Evolutionary conservation across 1,140 invertebrate species (phyloP).

Genomic region (Dendrolimus kikuchii): DNA sequence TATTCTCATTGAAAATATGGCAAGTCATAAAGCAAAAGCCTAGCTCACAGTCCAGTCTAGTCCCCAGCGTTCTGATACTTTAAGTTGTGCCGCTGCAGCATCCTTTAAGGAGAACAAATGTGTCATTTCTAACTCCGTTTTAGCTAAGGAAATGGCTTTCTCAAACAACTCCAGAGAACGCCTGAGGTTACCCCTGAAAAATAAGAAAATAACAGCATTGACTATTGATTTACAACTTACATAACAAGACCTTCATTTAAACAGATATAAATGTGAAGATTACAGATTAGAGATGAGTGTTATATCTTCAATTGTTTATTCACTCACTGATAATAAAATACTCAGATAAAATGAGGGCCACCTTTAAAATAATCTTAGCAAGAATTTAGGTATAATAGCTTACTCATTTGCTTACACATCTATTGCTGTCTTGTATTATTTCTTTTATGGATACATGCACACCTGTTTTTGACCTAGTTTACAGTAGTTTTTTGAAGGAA

Average conservation of each 20-base stretch:
- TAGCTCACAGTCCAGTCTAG: constrained; percentile 72
- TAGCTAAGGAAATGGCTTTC: constrained; percentile 89
- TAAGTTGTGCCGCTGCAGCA: constrained; percentile 89
- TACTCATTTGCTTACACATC: neutral
- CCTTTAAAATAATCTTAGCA: neutral
- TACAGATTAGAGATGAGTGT: constrained; percentile 1
- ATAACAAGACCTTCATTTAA: constrained; percentile 6
- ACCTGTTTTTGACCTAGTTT: no score
- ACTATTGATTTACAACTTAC: constrained; percentile 1
- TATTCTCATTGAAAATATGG: constrained; percentile 37
- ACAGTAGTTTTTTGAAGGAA: no score
- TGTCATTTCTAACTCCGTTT: constrained; percentile 88
- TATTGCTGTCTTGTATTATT: neutral
- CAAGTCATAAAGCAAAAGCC: constrained; percentile 17
- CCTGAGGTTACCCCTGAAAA: constrained; percentile 85
- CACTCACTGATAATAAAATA: constrained; percentile 4
- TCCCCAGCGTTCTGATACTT: constrained; percentile 84
- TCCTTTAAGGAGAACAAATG: constrained; percentile 90
- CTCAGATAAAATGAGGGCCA: constrained; percentile 14
- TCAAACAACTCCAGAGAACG: constrained; percentile 90
- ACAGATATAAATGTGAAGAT: neutral
- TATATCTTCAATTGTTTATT: constrained; percentile 4
- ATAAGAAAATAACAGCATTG: constrained; percentile 23
- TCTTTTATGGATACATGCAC: no score
- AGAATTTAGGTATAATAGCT: neutral